Evolutionary conservation across 2,888 invertebrate genomes (phyloP).

Genomic region (Lordiphosa andalusiaca): DNA sequence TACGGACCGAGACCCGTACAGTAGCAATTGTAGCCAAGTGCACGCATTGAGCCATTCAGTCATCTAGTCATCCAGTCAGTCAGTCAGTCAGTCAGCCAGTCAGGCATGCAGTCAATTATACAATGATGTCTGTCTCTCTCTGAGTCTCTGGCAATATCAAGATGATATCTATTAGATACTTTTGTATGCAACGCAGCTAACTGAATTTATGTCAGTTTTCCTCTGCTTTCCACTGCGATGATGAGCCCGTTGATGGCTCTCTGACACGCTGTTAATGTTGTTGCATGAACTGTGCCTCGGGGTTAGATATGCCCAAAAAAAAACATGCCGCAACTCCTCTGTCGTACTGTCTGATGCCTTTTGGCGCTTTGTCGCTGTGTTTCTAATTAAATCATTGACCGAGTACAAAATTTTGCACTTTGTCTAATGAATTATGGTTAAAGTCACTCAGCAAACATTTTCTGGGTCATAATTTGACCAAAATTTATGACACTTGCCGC

Average conservation of each 20-base stretch:
- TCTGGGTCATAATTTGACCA: constrained; percentile 50
- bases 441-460: constrained; percentile 30
- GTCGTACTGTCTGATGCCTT: constrained; percentile 43
- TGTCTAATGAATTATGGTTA: constrained; percentile 38
- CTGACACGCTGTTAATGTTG: constrained; percentile 53
- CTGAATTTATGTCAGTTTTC: constrained; percentile 71
- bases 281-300: constrained; percentile 51
- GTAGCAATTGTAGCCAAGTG: constrained; percentile 53
- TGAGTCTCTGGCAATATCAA: constrained; percentile 35
- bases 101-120: constrained; percentile 59
- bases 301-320: constrained; percentile 16
- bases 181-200: constrained; percentile 67
- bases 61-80: constrained; percentile 14
- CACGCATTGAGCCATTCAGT: constrained; percentile 53
- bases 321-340: constrained; percentile 46
- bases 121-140: constrained; percentile 34
- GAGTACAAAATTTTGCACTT: constrained; percentile 12
- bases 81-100: constrained; percentile 18
- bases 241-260: constrained; percentile 33
- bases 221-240: constrained; percentile 15
- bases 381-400: constrained; percentile 63
- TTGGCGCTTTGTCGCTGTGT: constrained; percentile 47
- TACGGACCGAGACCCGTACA: constrained; percentile 9
- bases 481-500: constrained; percentile 55
- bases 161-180: constrained; percentile 71